Evolutionary conservation across 2,113 vertebrate genomes (phyloP), one percentile per base, ranked within the genome.

Genomic region (Amphilophus citrinellus): DNA sequence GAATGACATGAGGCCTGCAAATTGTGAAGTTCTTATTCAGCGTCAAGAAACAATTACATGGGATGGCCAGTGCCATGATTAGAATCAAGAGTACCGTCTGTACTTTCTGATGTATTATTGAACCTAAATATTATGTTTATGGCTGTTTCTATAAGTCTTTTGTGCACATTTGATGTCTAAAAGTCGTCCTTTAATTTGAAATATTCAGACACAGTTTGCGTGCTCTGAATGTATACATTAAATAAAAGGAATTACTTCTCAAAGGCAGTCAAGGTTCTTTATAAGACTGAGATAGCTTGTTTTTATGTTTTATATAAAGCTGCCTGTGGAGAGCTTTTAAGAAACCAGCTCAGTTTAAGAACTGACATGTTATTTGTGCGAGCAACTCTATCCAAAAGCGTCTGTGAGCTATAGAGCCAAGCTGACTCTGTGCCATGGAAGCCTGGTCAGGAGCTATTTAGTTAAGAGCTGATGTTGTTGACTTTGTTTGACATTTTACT

Each of bases 1-100:
- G 91, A 91, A 22, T 94, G 93, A 94, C 92, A 89, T 88, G 82
- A 89, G 85, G 89, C 80, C 87, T 90, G 71, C 80, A 78, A 87
- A 89, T 89, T 91, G 84, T 91, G 79, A 89, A 89, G 86, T 89
- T 93, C 24, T 62, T 87, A 85, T 88, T 92, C 87, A 78, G 82
- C 88, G 92, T 92, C 88, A 89, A 85, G 68, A 90, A 89, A 83
- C 89, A 85, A 91, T 92, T 80, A 89, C 30, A 87, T 79, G 61
- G 82, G 71, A 60, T 47, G 78, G 87, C 53, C 89, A 8, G 56
- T 58, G 10, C 84, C 63, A 84, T 76, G 89, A 93, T 93, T 90
- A 91, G 83, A 87, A 84, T 65, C 53, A 80, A 61, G 63, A 15
- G 71, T 75, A 60, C 59, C 47, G 84, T 35, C 56, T 22, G 18